A percentile compares a stretch with the other conserved stretches of the same genome.
These are phyloP conservation scores for Imbricaverruca yamaguchii DNA, from an alignment of 2,888 invertebrate species.

Conservation along the genomic window DNA sequence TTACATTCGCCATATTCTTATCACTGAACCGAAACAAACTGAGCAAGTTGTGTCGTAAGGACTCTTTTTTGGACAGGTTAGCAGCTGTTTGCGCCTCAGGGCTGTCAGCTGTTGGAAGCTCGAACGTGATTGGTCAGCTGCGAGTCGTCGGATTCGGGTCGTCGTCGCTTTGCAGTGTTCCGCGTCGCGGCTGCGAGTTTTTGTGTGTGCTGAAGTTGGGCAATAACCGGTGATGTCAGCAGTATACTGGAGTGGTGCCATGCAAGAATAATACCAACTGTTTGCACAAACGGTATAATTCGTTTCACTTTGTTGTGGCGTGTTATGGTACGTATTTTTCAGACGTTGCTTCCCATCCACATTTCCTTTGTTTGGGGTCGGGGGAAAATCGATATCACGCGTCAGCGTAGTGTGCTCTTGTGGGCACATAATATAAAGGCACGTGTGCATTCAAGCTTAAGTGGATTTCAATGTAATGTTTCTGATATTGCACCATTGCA, in stretches of 20 bases:
- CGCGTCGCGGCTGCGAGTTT: neutral
- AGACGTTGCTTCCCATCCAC: neutral
- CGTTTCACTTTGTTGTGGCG: neutral
- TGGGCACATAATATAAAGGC: neutral
- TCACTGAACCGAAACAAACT: too few species aligned
- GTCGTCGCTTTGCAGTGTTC: neutral
- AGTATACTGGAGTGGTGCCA: neutral
- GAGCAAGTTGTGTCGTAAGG: too few species aligned
- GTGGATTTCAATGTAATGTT: too few species aligned
- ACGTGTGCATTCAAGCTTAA: too few species aligned
- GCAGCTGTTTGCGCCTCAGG: neutral
- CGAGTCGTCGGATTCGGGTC: neutral
- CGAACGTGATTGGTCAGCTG: neutral
- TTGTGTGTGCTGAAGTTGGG: neutral
- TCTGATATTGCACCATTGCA: too few species aligned
- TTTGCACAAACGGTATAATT: neutral
- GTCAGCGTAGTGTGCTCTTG: neutral
- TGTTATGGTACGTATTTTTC: neutral
- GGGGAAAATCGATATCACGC: constrained; percentile 1
- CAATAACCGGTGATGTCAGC: neutral
- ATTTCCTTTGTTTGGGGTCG: constrained; percentile 10
- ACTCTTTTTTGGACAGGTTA: neutral
- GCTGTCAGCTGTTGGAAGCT: constrained; percentile 8
- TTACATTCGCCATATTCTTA: too few species aligned
- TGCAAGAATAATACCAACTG: neutral